Evolutionary conservation across 1,140 invertebrate species (phyloP), one percentile per base, ranked within the genome.

Genomic region (Procambarus clarkii): DNA sequence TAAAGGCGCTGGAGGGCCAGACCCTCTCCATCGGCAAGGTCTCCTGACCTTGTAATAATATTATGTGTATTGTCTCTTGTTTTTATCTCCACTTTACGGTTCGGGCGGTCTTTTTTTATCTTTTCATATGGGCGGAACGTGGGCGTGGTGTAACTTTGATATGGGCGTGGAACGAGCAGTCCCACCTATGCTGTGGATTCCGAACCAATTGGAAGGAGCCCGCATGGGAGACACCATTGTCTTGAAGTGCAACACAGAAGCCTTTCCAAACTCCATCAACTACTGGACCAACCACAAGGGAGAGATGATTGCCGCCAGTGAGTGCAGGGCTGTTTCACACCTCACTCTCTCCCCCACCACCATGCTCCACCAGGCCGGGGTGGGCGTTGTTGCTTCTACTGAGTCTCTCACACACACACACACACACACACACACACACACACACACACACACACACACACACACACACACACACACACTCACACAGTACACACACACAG

Each of bases 21-120:
- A 96, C 96, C 3, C 94, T 98, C 93, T 97, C 98, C 93, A 97
- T 98, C 95, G 96, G 96, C 3, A 95, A 97, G 92, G 98, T 98
- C 93, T 98, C 97, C 48, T 96, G 98, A 82, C 94, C 98, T 79
- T 97, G 98, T 94, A 54, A n/a, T n/a, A n/a, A n/a, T n/a, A n/a
- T n/a, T n/a, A n/a, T n/a, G n/a, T n/a, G n/a, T n/a, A 98, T 69
- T 21, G n/a, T 69, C 60, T n/a, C 60, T 69, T n/a, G 60, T 2
- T 58, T 34, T 8, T 58, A 60, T 45, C n/a, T n/a, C n/a, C n/a
- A n/a, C 3, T 48, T 34, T 3, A 0, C 34, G 50, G 13, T 34
- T 0, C 45, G 54, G 54, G 64, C 34, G 13, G 18, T 21, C 0
- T 34, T n/a, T n/a, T n/a, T n/a, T n/a, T n/a, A n/a, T n/a, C n/a